Evolutionary conservation across 2,888 invertebrate genomes (phyloP).

Genomic region (Dasypolia templi): DNA sequence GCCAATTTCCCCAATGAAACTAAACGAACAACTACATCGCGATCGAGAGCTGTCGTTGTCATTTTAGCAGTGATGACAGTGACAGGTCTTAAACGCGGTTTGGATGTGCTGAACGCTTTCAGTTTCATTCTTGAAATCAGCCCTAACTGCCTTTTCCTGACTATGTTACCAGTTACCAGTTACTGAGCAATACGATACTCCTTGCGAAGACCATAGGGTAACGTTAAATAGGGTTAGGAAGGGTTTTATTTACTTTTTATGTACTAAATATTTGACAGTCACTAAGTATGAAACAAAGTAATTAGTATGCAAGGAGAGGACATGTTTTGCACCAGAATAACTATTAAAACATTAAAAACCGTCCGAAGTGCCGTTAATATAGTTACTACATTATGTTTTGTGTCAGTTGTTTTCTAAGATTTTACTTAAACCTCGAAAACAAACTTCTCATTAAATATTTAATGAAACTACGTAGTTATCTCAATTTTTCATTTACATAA

Average conservation of each 20-base stretch:
- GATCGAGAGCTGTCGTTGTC: no score
- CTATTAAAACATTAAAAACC: background rate
- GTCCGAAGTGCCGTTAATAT: background rate
- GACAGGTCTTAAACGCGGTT: no score
- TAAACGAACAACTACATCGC: no score
- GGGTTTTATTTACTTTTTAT: background rate
- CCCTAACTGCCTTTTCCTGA: no score
- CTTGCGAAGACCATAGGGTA: background rate
- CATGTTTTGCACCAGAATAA: background rate
- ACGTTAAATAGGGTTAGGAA: background rate
- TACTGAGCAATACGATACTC: background rate
- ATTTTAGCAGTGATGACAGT: no score
- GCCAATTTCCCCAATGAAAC: no score
- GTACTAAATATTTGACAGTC: background rate
- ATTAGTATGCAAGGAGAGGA: background rate
- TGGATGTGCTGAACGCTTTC: no score
- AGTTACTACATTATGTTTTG: background rate
- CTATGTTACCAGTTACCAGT: no score
- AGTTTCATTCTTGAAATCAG: no score
- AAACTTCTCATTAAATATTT: constrained; percentile 34
- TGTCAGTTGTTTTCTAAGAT: constrained; percentile 1
- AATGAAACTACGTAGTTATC: background rate
- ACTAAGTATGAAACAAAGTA: background rate
- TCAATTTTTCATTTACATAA: constrained; percentile 33
- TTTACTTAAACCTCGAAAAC: background rate